phyloP scores from a whole-genome alignment of 2,797 vertebrate genomes.

The Spheniscus humboldti region DNA sequence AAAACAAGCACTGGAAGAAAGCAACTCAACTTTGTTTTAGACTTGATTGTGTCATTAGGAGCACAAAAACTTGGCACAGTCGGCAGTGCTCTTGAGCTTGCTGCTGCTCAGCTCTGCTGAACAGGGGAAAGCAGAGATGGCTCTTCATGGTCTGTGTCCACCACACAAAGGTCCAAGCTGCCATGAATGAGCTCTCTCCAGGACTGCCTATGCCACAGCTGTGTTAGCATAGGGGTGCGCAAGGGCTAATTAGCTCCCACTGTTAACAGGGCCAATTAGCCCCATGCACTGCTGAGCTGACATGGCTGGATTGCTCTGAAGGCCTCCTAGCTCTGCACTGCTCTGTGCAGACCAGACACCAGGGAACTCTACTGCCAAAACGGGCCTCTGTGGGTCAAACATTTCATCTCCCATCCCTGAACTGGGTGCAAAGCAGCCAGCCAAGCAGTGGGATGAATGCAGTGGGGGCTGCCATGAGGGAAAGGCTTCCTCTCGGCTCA shows the following conservation, averaged over 20 bases:
- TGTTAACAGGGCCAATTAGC: neutral
- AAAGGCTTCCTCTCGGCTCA: neutral
- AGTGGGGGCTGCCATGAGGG: neutral
- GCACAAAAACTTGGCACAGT: neutral
- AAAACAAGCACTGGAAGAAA: neutral
- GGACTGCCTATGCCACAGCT: fast-evolving
- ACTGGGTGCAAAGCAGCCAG: neutral
- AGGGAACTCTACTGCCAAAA: neutral
- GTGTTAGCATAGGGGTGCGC: fast-evolving
- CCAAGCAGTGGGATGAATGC: fast-evolving
- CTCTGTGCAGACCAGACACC: fast-evolving
- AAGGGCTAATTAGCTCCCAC: neutral
- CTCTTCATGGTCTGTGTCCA: neutral
- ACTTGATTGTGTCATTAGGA: neutral
- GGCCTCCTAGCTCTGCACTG: neutral
- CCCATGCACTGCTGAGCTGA: neutral
- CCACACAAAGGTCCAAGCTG: neutral
- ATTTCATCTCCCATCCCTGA: neutral
- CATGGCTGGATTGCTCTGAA: neutral
- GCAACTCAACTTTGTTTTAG: neutral
- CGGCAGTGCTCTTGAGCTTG: neutral
- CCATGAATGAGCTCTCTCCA: neutral
- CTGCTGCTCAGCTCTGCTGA: neutral
- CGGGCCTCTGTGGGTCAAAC: neutral
- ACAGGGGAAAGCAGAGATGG: fast-evolving